Evolutionary conservation across 2,797 vertebrate species (phyloP), one percentile per base, ranked within the genome.

Genomic region (Craterocephalus amniculus): DNA sequence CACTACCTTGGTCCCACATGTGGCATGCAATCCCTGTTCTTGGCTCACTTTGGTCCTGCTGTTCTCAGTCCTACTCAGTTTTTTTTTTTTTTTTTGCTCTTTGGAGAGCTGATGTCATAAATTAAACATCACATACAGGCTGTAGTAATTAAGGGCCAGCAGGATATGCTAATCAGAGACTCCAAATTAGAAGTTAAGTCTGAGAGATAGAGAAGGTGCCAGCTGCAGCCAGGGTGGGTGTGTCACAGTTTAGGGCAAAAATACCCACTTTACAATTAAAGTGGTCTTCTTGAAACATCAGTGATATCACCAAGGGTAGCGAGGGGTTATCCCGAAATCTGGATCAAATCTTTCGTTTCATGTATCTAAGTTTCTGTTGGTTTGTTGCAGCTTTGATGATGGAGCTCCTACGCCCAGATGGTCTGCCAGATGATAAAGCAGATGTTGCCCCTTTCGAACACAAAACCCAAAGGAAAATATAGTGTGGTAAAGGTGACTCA

Each of bases 111-210:
- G 82, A 90, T 87, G 83, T 89, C 82, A 91, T 92, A 84, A 91
- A 92, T 89, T 87, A 89, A 91, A 92, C 85, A 89, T 81, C 62
- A 31, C 76, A 67, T 74, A 71, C 87, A 89, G 51, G 73, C 79
- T 87, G 78, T 83, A 91, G 78, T 87, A 85, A 89, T 87, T 84
- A 91, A 71, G 60, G 70, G 67, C 72, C 61, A 79, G 78, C 78
- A 83, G 83, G 71, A 80, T 83, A 85, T 85, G 80, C 70, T 88
- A 83, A 88, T 91, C 80, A 87, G 61, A 88, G 83, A 57, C 60
- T 81, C 64, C 5, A 34, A 2, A 20, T 63, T 64, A 58, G 62
- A 62, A 79, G 48, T 34, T n/a, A 58, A 74, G 49, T 63, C 63
- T 55, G 32, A 78, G 54, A 70, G 70, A 79, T 67, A 22, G 52